A percentile compares a stretch with the other conserved stretches of the same genome.
Conservation (phyloP, 2,113 vertebrate species). For the Seriola rivoliana region DNA sequence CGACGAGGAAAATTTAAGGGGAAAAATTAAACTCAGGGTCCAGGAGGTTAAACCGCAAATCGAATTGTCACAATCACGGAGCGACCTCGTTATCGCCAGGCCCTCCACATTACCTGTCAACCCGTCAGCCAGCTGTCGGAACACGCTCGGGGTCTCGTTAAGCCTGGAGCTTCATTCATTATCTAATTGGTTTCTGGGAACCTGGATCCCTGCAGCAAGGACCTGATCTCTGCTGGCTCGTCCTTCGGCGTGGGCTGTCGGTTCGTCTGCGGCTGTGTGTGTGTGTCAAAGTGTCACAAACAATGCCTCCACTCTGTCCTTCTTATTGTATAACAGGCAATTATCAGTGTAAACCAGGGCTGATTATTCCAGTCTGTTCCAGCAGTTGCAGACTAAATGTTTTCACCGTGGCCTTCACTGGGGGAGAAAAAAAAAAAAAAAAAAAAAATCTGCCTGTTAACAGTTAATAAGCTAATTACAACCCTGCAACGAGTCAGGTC, state of each 20-base stretch:
- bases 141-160: constrained; percentile 62
- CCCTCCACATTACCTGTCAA: constrained; percentile 43
- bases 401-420: constrained; percentile 41
- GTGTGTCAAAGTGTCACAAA: constrained; percentile 72
- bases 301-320: constrained; percentile 56
- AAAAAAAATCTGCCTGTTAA: constrained; percentile 49
- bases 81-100: constrained; percentile 62
- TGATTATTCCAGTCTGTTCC: constrained; percentile 58
- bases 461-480: constrained; percentile 72
- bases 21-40: constrained; percentile 12
- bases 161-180: constrained; percentile 54
- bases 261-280: constrained; percentile 27
- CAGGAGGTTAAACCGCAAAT: constrained; percentile 53
- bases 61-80: constrained; percentile 28
- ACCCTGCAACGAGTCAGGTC: constrained; percentile 44
- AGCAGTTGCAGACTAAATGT: constrained; percentile 45
- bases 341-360: constrained; percentile 69
- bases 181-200: constrained; percentile 67
- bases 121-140: constrained; percentile 53
- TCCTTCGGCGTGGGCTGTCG: constrained; percentile 56
- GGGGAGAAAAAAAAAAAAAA: not conserved
- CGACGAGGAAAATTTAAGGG: not conserved
- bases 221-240: constrained; percentile 56
- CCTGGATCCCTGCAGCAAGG: constrained; percentile 53
- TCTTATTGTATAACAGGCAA: constrained; percentile 69